Evolutionary conservation across 2,888 invertebrate species (phyloP).

Genomic region (Autographa gamma): DNA sequence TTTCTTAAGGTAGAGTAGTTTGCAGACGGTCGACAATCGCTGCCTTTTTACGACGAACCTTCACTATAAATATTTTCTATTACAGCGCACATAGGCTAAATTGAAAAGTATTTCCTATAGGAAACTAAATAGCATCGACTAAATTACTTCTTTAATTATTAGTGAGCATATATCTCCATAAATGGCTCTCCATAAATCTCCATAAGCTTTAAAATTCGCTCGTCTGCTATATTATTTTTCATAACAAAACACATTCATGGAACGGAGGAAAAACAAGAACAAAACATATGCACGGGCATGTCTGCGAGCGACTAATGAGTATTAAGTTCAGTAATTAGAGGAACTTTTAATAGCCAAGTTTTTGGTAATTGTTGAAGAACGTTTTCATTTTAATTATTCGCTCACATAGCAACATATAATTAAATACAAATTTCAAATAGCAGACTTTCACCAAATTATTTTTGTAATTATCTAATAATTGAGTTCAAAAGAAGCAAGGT

Average conservation of each 20-base stretch:
- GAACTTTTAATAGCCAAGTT: constrained; percentile 24
- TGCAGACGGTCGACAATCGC: not conserved
- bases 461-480: not conserved
- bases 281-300: constrained; percentile 25
- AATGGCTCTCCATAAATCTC: too few relatives aligned
- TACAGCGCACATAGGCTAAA: not conserved
- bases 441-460: too few relatives aligned
- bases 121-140: not conserved
- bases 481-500: not conserved
- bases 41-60: not conserved
- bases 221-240: not conserved
- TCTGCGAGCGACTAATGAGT: constrained; percentile 12
- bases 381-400: not conserved
- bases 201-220: not conserved
- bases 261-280: not conserved
- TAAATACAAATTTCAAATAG: too few relatives aligned
- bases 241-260: not conserved
- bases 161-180: not conserved
- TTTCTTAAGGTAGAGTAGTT: constrained; percentile 10
- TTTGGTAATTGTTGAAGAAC: constrained; percentile 18
- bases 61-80: not conserved
- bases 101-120: not conserved
- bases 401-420: not conserved
- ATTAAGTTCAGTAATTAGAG: constrained; percentile 45
- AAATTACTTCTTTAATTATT: not conserved